Evolutionary conservation across 2,888 invertebrate species (phyloP), one percentile per base, ranked within the genome.

Genomic region (Acrobeloides nanus): DNA sequence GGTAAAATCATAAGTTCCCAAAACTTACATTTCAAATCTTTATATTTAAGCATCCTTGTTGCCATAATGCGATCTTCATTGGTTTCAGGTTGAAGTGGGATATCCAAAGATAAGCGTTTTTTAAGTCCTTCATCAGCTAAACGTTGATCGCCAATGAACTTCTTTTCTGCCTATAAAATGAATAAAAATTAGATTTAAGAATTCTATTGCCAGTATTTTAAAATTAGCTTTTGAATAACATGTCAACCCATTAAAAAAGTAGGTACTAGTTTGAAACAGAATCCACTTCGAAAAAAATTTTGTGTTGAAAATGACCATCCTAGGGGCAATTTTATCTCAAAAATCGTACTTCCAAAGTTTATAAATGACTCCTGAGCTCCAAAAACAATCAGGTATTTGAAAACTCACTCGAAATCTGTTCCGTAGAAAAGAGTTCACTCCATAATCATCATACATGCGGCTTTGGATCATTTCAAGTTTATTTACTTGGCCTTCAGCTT

Each of bases 401-500:
- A 4, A 20, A 35, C 57, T 25, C 79, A 89, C 89, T 74, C 95
- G 82, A 76, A 97, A 92, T 62, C 82, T 81, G 37, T 84, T 82
- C 47, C 95, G 80, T 21, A 93, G 78, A 34, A 82, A 81, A 67
- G 84, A 85, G 76, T 97, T 97, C 0, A 89, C 85, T 46, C 84
- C 82, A 74, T 89, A 97, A 75, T 87, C 87, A 78, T 97, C 93
- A 65, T 84, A 84, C 87, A 88, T 89, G 0, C 84, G 81, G 38
- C 81, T 81, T 65, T 87, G 85, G 68, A 87, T 85, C 53, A 64
- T 59, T 59, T 85, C 84, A 3, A 93, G 79, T 61, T 81, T 81
- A 8, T 84, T 83, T 0, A 97, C n/a, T 86, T 97, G 89, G 89
- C 92, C 74, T 83, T 87, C 65, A 89, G 92, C 79, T 89, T 92